Evolutionary conservation across 2,113 vertebrate genomes (phyloP).

Genomic region (Pelusios castaneus): DNA sequence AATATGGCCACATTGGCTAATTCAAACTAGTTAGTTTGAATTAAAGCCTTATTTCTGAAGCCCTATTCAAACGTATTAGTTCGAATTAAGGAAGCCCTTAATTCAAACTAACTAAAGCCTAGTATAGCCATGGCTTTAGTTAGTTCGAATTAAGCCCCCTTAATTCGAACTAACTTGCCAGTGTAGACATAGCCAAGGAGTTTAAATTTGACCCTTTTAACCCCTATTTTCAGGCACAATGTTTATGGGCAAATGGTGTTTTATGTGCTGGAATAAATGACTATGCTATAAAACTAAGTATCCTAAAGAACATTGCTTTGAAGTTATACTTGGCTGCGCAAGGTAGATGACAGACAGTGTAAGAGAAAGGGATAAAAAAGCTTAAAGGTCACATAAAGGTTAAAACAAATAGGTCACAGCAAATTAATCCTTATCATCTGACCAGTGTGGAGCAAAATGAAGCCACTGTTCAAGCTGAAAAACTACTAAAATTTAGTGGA

Average conservation of each 20-base stretch:
- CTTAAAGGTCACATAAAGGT: slow-evolving; percentile 72
- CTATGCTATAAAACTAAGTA: slow-evolving; percentile 65
- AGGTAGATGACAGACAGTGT: slow-evolving; percentile 68
- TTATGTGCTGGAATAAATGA: slow-evolving; percentile 66
- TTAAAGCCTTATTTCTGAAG: too few species aligned
- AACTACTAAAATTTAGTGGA: slow-evolving; percentile 58
- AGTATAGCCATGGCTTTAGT: too few species aligned
- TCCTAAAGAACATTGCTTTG: slow-evolving; percentile 65
- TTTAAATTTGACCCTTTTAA: slow-evolving; percentile 42
- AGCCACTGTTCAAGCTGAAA: slow-evolving; percentile 37
- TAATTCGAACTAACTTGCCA: too few species aligned
- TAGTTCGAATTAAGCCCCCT: too few species aligned
- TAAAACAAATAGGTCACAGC: slow-evolving; percentile 77
- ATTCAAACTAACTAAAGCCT: too few species aligned
- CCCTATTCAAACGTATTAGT: too few species aligned
- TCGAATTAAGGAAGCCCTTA: too few species aligned
- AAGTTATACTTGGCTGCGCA: slow-evolving; percentile 63
- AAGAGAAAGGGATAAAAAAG: slow-evolving; percentile 56
- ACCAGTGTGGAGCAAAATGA: slow-evolving; percentile 51
- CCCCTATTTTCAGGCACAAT: slow-evolving; percentile 49
- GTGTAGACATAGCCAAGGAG: too few species aligned
- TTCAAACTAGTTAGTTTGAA: too few species aligned
- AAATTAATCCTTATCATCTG: slow-evolving; percentile 80
- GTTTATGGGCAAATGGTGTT: slow-evolving; percentile 66
- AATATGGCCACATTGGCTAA: too few species aligned